Percentiles rank a stretch among this genome's conserved stretches.
These are phyloP conservation scores for Trichopoda pennipes DNA, from an alignment of 2,888 invertebrate genomes.

Conservation along the genomic window DNA sequence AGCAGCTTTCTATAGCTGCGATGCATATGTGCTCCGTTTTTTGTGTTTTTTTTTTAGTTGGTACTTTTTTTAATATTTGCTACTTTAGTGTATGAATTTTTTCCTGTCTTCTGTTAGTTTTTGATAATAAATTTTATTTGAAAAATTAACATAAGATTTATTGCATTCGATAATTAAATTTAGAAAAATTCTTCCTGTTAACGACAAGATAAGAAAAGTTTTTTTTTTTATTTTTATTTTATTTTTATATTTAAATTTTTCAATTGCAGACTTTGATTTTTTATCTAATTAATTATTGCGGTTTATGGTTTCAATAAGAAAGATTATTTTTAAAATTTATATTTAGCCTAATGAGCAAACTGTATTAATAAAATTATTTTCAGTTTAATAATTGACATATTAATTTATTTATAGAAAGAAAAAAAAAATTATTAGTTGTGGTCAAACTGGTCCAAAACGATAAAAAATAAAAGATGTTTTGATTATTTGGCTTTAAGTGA, in stretches of 20 bases:
- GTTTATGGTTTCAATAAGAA: no score
- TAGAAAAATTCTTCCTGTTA: conserved; percentile 37
- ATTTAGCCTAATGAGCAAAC: conserved; percentile 23
- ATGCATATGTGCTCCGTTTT: neutral
- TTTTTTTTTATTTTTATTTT: neutral
- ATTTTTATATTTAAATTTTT: conserved; percentile 4
- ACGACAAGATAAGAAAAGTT: neutral
- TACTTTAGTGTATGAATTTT: no score
- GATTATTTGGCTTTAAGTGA: no score
- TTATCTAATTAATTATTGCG: no score
- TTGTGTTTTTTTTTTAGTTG: conserved; percentile 1
- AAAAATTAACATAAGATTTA: neutral
- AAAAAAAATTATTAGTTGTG: conserved; percentile 10
- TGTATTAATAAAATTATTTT: neutral
- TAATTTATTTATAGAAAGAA: neutral
- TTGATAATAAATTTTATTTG: conserved; percentile 23
- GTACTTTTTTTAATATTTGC: neutral
- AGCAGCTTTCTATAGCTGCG: neutral
- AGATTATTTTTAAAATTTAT: conserved; percentile 24
- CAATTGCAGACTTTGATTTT: neutral
- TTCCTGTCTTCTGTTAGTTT: no score
- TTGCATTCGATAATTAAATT: neutral
- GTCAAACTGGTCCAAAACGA: conserved; percentile 4
- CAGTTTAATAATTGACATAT: conserved; percentile 33
- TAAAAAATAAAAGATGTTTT: neutral